These are phyloP conservation scores for Luidia sarsii DNA, from an alignment of 53 echinoderm and acorn worm species.

Conservation along the genomic window DNA sequence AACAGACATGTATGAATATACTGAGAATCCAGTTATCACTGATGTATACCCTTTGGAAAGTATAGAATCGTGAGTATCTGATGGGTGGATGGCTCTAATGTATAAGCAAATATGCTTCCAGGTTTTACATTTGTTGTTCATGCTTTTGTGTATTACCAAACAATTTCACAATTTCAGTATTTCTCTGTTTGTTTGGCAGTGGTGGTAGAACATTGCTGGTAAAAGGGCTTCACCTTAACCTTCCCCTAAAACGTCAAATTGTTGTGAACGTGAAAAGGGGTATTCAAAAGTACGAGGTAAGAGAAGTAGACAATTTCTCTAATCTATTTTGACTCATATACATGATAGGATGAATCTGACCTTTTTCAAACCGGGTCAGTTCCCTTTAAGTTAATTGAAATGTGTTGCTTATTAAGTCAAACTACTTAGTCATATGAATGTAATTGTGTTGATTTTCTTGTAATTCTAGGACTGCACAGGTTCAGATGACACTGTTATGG, in stretches of 20 bases:
- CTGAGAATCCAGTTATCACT: constrained; percentile 53
- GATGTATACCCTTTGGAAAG: constrained; percentile 34
- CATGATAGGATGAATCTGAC: no score
- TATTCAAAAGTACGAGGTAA: neutral
- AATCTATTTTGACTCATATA: no score
- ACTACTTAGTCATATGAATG: no score
- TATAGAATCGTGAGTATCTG: constrained; percentile 49
- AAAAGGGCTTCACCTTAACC: neutral
- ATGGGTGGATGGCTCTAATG: neutral
- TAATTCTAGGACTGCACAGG: no score
- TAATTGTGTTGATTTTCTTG: no score
- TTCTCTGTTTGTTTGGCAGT: neutral
- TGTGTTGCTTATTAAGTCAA: neutral
- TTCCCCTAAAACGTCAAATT: neutral
- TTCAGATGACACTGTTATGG: no score
- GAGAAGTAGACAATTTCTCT: no score
- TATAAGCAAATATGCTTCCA: no score
- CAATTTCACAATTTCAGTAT: no score
- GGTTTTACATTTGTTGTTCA: neutral
- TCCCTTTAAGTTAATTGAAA: neutral
- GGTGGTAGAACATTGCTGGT: constrained; percentile 7
- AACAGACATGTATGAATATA: constrained; percentile 26
- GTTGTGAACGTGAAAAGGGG: neutral
- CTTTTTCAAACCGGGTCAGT: no score
- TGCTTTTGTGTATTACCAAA: no score